Evolutionary conservation across 2,113 vertebrate species (phyloP).

Genomic region (Numida meleagris): DNA sequence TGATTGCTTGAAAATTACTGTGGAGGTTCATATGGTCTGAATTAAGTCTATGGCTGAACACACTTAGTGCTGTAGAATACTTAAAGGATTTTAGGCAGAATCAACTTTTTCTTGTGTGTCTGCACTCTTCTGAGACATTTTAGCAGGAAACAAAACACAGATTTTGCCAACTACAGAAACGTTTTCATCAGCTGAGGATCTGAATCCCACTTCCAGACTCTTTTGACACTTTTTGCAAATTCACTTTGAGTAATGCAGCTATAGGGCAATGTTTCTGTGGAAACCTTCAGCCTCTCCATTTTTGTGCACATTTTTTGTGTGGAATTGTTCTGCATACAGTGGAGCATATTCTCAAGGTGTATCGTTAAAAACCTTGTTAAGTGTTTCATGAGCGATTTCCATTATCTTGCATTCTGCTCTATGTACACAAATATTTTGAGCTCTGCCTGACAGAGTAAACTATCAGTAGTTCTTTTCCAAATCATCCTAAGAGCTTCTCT

Average conservation of each 20-base stretch:
- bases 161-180: neutral
- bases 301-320: neutral
- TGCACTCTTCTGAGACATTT: neutral
- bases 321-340: neutral
- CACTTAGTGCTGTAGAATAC: neutral
- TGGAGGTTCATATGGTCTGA: neutral
- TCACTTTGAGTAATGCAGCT: neutral
- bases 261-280: neutral
- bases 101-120: neutral
- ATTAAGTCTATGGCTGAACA: neutral
- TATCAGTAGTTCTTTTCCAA: neutral
- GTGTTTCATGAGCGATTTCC: neutral
- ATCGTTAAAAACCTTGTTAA: neutral
- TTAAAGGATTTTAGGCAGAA: neutral
- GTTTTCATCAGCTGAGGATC: neutral
- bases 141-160: neutral
- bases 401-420: neutral
- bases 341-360: neutral
- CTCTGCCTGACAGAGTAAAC: neutral
- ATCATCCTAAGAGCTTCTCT: neutral
- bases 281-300: neutral
- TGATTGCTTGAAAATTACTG: constrained; percentile 2
- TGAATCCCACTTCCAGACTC: neutral
- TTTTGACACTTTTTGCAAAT: neutral
- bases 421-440: neutral